These are phyloP conservation scores for Pachyuromys duprasi DNA, from an alignment of 2,797 vertebrate genomes.

Conservation along the genomic window DNA sequence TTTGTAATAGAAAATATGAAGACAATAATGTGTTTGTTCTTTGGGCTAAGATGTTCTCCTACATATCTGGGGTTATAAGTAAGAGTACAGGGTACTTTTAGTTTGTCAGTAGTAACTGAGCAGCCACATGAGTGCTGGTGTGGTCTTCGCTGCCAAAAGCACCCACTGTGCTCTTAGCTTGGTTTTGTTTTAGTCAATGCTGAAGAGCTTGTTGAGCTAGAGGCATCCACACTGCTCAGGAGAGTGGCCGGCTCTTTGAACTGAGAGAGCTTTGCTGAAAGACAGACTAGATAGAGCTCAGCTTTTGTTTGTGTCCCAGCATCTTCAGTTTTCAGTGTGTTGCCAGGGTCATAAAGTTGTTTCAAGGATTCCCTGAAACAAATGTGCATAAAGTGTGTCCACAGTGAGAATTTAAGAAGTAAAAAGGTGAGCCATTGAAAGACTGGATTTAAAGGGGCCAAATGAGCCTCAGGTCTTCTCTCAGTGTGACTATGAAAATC, in stretches of 20 bases:
- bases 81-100: neutral
- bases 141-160: conserved; percentile 29
- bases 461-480: neutral
- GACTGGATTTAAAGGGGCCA: no score
- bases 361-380: neutral
- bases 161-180: neutral
- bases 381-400: neutral
- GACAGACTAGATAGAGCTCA: neutral
- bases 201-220: neutral
- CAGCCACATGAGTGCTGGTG: neutral
- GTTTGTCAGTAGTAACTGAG: conserved; percentile 10
- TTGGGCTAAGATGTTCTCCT: neutral
- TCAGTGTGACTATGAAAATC: neutral
- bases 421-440: neutral
- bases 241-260: neutral
- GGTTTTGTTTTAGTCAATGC: conserved; percentile 11
- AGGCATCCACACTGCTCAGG: neutral
- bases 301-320: neutral
- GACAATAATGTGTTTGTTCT: neutral
- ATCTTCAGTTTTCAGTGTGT: neutral
- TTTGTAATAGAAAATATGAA: conserved; percentile 25
- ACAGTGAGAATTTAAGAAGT: neutral
- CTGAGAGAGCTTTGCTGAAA: neutral
- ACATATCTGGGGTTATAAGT: neutral
- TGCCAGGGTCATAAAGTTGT: neutral